Percentiles rank a stretch among this genome's conserved stretches.
These are phyloP conservation scores for Xiphophorus maculatus DNA, from an alignment of 2,113 vertebrate genomes.

Conservation along the genomic window DNA sequence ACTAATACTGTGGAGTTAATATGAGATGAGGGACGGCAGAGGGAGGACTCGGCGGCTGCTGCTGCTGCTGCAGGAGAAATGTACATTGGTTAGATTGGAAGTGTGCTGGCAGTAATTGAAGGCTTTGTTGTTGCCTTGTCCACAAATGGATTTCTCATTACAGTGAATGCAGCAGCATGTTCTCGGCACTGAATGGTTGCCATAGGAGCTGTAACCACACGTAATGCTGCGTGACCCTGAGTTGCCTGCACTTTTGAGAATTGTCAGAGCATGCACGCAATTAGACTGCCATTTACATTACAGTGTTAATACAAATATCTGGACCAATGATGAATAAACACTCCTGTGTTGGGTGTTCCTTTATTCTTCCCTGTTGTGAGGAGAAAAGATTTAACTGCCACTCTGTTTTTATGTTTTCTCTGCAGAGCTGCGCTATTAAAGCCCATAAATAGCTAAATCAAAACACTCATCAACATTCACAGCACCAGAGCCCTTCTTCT, in stretches of 20 bases:
- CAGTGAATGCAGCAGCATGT: constrained; percentile 45
- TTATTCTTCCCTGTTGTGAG: not conserved
- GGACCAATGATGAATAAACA: not conserved
- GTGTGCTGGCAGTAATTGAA: constrained; percentile 61
- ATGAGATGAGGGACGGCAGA: constrained; percentile 49
- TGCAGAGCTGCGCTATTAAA: constrained; percentile 8
- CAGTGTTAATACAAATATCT: constrained; percentile 18
- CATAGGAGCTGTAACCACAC: constrained; percentile 55
- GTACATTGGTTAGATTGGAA: constrained; percentile 51
- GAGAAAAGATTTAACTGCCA: constrained; percentile 2
- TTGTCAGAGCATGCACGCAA: constrained; percentile 15
- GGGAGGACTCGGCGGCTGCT: constrained; percentile 1
- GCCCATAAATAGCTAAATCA: constrained; percentile 36
- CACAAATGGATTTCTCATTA: constrained; percentile 74
- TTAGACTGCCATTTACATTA: constrained; percentile 8
- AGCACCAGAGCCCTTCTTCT: constrained; percentile 17
- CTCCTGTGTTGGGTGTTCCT: not conserved
- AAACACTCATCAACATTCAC: constrained; percentile 35
- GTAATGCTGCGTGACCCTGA: constrained; percentile 44
- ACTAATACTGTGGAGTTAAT: constrained; percentile 55
- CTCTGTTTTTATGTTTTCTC: not conserved
- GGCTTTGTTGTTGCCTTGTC: constrained; percentile 69
- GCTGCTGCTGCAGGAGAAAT: constrained; percentile 34
- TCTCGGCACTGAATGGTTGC: constrained; percentile 54
- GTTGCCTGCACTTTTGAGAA: constrained; percentile 18